Conservation (phyloP, 2,113 vertebrate species). For the Prochilodus magdalenae region DNA sequence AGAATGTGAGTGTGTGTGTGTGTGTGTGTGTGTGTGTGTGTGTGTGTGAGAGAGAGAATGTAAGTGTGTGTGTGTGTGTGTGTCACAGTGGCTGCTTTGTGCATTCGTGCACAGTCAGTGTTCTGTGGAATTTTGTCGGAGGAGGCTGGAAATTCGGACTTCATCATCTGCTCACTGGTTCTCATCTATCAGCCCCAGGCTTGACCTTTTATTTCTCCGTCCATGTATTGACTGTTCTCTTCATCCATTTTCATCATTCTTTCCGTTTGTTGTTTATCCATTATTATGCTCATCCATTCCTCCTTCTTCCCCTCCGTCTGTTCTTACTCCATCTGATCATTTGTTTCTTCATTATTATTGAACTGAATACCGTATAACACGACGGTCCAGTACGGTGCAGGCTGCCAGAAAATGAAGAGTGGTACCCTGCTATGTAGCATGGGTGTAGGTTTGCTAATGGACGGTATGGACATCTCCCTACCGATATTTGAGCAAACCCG, state of each 20-base stretch:
- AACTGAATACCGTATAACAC: too few species aligned
- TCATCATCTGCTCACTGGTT: not conserved
- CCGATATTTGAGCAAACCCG: too few species aligned
- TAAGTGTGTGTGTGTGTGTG: not conserved
- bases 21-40: not conserved
- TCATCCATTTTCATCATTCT: not conserved
- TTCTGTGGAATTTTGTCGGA: not conserved
- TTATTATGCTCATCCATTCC: not conserved
- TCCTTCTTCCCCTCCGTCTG: not conserved
- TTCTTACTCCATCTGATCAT: not conserved
- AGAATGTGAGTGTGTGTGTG: not conserved
- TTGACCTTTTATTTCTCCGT: not conserved
- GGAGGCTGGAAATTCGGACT: not conserved
- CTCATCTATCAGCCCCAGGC: not conserved
- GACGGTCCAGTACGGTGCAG: too few species aligned
- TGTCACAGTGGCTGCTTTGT: slow-evolving; percentile 9
- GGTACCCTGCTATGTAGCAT: too few species aligned
- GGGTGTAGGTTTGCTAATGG: too few species aligned
- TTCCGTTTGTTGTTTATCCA: not conserved
- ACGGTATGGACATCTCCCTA: too few species aligned
- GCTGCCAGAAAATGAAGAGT: too few species aligned
- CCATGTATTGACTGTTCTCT: not conserved
- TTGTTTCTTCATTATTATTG: too few species aligned
- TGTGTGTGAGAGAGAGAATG: too few species aligned
- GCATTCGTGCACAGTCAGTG: not conserved